phyloP scores from a whole-genome alignment of 2,797 vertebrate species.

The Denticeps clupeoides region DNA sequence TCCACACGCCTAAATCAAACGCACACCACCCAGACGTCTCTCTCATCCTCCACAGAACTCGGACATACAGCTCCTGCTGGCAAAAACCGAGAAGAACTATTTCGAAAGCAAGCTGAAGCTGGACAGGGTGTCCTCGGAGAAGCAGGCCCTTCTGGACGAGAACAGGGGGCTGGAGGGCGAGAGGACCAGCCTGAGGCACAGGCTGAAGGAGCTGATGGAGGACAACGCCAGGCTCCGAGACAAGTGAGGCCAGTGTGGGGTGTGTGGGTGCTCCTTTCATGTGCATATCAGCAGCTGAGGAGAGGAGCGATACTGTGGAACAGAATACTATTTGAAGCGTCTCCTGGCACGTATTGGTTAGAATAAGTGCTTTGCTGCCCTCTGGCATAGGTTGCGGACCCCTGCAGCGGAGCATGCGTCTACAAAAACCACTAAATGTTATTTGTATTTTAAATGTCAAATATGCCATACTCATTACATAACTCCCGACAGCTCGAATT shows the following conservation, averaged over 20 bases:
- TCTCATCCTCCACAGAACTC: conserved; percentile 32
- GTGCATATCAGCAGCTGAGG: too few species aligned
- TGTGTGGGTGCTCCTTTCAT: background rate
- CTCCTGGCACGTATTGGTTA: too few species aligned
- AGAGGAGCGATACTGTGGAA: too few species aligned
- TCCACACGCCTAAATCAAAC: background rate
- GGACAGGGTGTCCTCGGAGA: conserved; percentile 52
- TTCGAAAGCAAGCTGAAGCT: conserved; percentile 60
- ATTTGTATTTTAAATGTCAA: too few species aligned
- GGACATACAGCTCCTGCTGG: conserved; percentile 44
- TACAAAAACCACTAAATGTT: too few species aligned
- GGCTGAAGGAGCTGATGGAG: conserved; percentile 43
- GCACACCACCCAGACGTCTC: background rate
- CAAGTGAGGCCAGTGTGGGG: conserved; percentile 38
- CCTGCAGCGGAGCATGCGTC: too few species aligned
- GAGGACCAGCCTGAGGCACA: conserved; percentile 43
- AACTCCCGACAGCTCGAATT: too few species aligned
- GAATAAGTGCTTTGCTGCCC: too few species aligned
- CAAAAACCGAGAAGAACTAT: conserved; percentile 51
- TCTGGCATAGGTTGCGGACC: too few species aligned
- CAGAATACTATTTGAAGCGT: too few species aligned
- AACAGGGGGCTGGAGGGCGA: conserved; percentile 42
- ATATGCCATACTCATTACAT: too few species aligned
- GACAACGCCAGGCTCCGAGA: conserved; percentile 52
- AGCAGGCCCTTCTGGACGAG: conserved; percentile 45